Evolutionary conservation across 2,888 invertebrate genomes (phyloP), one percentile per base, ranked within the genome.

Genomic region (Mythimna lalbum): DNA sequence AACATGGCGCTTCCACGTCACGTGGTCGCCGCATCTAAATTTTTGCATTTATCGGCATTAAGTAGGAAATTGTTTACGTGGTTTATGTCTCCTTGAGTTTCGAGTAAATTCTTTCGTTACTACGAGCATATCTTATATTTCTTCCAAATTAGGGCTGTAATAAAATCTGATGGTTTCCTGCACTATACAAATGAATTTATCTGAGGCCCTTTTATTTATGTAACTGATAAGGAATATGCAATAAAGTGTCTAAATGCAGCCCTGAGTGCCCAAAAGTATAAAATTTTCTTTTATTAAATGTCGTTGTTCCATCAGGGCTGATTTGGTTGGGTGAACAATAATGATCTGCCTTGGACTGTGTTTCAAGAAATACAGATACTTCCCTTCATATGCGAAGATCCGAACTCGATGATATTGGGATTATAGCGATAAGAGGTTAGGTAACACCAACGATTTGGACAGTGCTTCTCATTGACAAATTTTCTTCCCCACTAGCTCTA

Each of bases 1-100:
- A 69, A 75, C 64, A 75, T 84, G 87, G 80, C 80, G 85, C 90
- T 92, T 91, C 92, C 92, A 91, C 84, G 90, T 93, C 91, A 90
- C 91, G 89, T 90, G 90, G 85, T 76, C 57, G 87, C 85, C 88
- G 86, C 90, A 88, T 90, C 91, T 91, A 91, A 91, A 91, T 90
- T 89, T 89, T 88, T 79, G 74, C 86, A 84, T 85, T 85, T 83
- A 86, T 83, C 80, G 69, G 23, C 31, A 27, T 78, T 66, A 69
- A 75, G 77, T 66, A 75, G 81, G 80, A 80, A 80, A 83, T 74
- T 82, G 69, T 82, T 86, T 78, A 79, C 78, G 57, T 68, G 52
- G 10, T 82, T 79, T 66, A 77, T 59, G 55, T 79, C 65, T 56
- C 84, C 84, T 84, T 83, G 83, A 77, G 47, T 74, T 72, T 63